phyloP scores from a whole-genome alignment of 2,888 invertebrate species.

The Bursaphelenchus okinawaensis region DNA sequence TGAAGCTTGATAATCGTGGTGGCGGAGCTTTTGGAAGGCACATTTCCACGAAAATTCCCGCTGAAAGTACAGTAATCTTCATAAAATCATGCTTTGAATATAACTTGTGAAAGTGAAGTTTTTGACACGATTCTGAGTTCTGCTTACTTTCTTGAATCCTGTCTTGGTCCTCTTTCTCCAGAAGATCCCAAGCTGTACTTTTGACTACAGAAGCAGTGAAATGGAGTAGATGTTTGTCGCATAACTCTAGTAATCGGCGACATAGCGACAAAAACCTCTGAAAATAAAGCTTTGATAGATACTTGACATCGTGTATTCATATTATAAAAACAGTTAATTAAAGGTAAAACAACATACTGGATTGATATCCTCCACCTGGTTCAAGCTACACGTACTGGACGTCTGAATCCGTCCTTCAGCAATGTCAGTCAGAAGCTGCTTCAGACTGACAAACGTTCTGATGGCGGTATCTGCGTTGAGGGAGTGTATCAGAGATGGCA shows the following conservation, averaged over 20 bases:
- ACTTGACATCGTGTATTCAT: too few species aligned
- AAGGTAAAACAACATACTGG: constrained; percentile 24
- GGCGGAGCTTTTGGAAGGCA: constrained; percentile 58
- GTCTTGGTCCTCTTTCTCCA: constrained; percentile 51
- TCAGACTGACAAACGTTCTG: constrained; percentile 68
- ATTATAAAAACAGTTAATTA: too few species aligned
- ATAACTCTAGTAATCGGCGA: constrained; percentile 59
- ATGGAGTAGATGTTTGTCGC: constrained; percentile 70
- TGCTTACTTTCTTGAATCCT: constrained; percentile 57
- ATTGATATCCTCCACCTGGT: constrained; percentile 39
- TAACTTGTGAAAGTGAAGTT: too few species aligned
- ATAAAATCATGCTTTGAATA: too few species aligned
- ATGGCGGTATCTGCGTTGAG: constrained; percentile 78
- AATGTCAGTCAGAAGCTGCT: constrained; percentile 41
- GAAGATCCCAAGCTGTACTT: constrained; percentile 53
- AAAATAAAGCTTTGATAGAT: constrained; percentile 13
- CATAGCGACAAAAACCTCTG: constrained; percentile 45
- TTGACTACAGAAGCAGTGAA: constrained; percentile 64
- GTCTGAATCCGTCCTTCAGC: constrained; percentile 5
- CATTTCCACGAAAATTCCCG: constrained; percentile 59
- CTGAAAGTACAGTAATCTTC: constrained; percentile 38
- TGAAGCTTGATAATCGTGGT: constrained; percentile 57
- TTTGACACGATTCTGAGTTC: too few species aligned
- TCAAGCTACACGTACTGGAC: background rate
- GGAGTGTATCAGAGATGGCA: constrained; percentile 73